Evolutionary conservation across 2,797 vertebrate genomes (phyloP).

Genomic region (Sylvilagus floridanus): DNA sequence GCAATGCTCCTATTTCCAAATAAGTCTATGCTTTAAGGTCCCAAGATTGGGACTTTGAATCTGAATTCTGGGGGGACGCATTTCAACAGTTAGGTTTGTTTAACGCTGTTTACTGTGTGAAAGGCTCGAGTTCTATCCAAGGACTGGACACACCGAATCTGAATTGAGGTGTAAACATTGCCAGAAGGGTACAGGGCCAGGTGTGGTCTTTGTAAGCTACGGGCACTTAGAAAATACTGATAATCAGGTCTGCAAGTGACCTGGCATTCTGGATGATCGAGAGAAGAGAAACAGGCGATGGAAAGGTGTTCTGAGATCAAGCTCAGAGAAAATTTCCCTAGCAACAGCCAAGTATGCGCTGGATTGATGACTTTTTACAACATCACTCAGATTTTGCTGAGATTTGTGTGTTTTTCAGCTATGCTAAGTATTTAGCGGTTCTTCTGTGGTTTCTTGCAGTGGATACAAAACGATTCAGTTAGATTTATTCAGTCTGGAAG

Average conservation of each 20-base stretch:
- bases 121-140: not conserved
- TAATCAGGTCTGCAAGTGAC: not conserved
- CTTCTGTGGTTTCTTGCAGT: slow-evolving; percentile 53
- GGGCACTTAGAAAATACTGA: not conserved
- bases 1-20: not conserved
- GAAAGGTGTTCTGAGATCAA: slow-evolving; percentile 11
- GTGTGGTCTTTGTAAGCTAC: not conserved
- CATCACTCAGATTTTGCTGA: slow-evolving; percentile 13
- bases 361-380: not conserved
- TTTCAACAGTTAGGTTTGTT: not conserved
- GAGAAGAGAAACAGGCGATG: not conserved
- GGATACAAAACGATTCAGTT: slow-evolving; percentile 55
- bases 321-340: slow-evolving; percentile 27
- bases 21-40: not conserved
- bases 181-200: not conserved
- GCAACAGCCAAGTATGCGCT: slow-evolving; percentile 28
- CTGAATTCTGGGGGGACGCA: not conserved
- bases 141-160: not conserved
- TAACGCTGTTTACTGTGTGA: not conserved
- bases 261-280: not conserved
- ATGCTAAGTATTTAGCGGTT: not conserved
- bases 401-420: slow-evolving; percentile 53
- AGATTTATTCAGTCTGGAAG: slow-evolving; percentile 68
- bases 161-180: not conserved
- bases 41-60: not conserved